Evolutionary conservation across 1,140 invertebrate genomes (phyloP).

Genomic region (Drosophila neocordata): DNA sequence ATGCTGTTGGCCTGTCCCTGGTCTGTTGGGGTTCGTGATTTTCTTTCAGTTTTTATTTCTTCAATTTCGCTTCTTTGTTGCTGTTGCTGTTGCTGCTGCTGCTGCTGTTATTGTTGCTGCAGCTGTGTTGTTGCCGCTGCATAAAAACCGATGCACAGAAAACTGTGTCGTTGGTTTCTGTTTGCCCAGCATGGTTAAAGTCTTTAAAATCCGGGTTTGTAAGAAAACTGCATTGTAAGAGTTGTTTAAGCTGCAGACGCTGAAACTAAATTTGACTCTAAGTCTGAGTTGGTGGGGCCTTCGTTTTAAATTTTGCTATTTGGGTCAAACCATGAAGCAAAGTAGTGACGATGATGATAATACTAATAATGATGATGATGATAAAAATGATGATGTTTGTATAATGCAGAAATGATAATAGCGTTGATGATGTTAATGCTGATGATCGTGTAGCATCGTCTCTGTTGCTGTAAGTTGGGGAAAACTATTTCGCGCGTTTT

Average conservation of each 20-base stretch:
- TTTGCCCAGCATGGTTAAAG: conserved; percentile 77
- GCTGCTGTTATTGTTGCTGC: conserved; percentile 22
- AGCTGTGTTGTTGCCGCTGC: conserved; percentile 5
- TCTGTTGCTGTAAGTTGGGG: conserved; percentile 42
- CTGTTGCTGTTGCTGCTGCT: conserved; percentile 35
- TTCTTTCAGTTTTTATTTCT: conserved; percentile 43
- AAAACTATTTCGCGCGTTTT: conserved; percentile 71
- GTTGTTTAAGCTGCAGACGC: conserved; percentile 28
- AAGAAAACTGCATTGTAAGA: conserved; percentile 64
- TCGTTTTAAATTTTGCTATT: conserved; percentile 55
- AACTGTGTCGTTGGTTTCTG: conserved; percentile 68
- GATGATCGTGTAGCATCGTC: conserved; percentile 19
- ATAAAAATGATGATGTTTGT: conserved; percentile 14
- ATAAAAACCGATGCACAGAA: conserved; percentile 14
- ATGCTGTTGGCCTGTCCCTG: conserved; percentile 58
- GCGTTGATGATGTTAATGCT: conserved; percentile 5
- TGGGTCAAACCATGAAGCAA: conserved; percentile 48
- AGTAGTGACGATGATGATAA: no score
- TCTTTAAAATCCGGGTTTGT: conserved; percentile 82
- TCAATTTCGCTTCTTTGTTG: conserved; percentile 45
- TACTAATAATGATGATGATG: conserved; percentile 5
- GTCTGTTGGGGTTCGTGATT: conserved; percentile 45
- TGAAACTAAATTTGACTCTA: not conserved
- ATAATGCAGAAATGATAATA: not conserved
- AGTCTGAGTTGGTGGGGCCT: conserved; percentile 36